phyloP scores from a whole-genome alignment of 2,888 invertebrate species.

The Hetaerina titia region DNA sequence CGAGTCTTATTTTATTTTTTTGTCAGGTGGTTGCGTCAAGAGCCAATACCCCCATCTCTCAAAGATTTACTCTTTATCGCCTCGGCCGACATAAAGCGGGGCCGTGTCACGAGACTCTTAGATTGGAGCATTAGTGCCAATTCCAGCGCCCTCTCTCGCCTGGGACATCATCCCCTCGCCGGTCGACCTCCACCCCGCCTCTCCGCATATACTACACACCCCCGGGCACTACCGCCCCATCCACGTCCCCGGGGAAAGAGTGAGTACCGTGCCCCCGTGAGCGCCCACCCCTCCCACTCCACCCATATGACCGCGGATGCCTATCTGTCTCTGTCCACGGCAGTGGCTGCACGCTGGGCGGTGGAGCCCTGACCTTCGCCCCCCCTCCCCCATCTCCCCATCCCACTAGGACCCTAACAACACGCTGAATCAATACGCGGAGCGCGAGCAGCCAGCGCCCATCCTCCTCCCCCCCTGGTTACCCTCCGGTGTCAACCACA shows the following conservation, averaged over 20 bases:
- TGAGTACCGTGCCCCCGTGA: no score
- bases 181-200: no score
- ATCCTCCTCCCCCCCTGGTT: background rate
- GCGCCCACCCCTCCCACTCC: background rate
- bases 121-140: background rate
- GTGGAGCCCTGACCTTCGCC: background rate
- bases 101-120: background rate
- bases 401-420: background rate
- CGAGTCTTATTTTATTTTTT: no score
- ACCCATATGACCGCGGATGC: background rate
- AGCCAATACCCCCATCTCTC: no score
- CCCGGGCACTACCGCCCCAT: no score
- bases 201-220: no score
- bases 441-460: background rate
- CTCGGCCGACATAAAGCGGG: no score
- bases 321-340: conserved; percentile 11
- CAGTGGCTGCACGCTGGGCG: background rate
- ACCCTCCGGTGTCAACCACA: background rate
- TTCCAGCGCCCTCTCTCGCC: background rate
- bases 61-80: no score
- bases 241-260: no score
- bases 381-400: background rate
- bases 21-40: no score
- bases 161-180: no score
- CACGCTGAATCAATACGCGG: background rate